Percentiles rank a stretch among this genome's conserved stretches.
phyloP scores from a whole-genome alignment of 1,140 invertebrate genomes.

The Drosophila sechellia region DNA sequence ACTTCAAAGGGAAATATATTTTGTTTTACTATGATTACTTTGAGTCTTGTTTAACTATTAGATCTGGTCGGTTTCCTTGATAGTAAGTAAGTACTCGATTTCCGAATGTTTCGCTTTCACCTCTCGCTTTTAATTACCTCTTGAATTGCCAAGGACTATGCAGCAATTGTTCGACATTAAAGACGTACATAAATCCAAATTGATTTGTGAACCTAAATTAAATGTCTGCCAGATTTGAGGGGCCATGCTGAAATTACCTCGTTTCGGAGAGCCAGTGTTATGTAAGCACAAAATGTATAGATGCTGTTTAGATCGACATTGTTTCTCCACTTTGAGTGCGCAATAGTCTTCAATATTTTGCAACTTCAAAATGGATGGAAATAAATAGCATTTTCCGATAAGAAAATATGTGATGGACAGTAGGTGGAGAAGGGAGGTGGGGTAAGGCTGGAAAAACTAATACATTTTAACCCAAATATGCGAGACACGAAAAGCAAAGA shows the following conservation, averaged over 20 bases:
- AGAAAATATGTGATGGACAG: conserved; percentile 56
- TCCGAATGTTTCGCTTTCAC: conserved; percentile 1
- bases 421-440: background rate
- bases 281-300: conserved; percentile 36
- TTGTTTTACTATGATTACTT: no score
- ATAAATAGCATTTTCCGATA: conserved; percentile 73
- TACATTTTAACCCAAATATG: conserved; percentile 52
- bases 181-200: conserved; percentile 25
- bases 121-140: conserved; percentile 9
- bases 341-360: conserved; percentile 43
- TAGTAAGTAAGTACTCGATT: conserved; percentile 5
- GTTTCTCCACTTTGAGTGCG: conserved; percentile 21
- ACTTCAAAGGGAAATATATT: no score
- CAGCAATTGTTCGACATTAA: conserved; percentile 14
- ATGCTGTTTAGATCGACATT: conserved; percentile 30
- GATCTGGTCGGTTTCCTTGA: background rate
- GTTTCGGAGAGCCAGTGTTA: conserved; percentile 5
- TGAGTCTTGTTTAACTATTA: no score
- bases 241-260: conserved; percentile 11
- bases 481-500: conserved; percentile 52
- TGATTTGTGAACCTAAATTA: conserved; percentile 31
- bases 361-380: conserved; percentile 69
- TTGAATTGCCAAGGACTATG: conserved; percentile 13
- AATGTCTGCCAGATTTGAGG: conserved; percentile 16
- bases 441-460: conserved; percentile 31